Base-by-base conservation (phyloP, 2,888 invertebrate species). In the Tinea pellionella region DNA sequence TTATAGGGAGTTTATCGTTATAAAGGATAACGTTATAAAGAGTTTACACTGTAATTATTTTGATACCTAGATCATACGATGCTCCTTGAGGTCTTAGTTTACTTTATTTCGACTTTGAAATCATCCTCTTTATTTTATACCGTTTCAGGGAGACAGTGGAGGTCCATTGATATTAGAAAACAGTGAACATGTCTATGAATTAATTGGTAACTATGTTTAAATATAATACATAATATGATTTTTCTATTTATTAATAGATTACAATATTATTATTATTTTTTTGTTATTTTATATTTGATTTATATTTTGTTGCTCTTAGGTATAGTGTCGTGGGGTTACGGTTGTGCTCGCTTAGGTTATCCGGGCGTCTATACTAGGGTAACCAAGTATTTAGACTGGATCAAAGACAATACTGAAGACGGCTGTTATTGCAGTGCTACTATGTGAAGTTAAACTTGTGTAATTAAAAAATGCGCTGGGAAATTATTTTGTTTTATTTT, bases 291-390 rank as follows among this genome's bases (percentile, higher is more conserved):
- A n/a, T n/a, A n/a, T n/a, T n/a, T n/a, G n/a, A n/a, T n/a, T n/a
- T n/a, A n/a, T n/a, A n/a, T n/a, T n/a, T n/a, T n/a, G n/a, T n/a
- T n/a, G n/a, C n/a, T n/a, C n/a, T n/a, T 72, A 92, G 92, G 93
- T 19, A 88, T 96, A 13, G 95, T 96, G 0, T 95, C 95, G 0
- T 96, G 95, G 95, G 96, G 96, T 3, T 94, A 94, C 69, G 96
- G 96, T 29, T 96, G 96, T 71, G 95, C 95, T 0, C 89, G 95
- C 63, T 92, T 92, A 61, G 94, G 94, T 11, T 95, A 93, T 74
- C 95, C 95, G 0, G 96, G 96, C 3, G 94, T 96, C 0, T 96
- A 95, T 72, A 94, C 95, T 1, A 88, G 95, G 68, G 91, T 95
- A 9, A 94, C 93, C 0, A 90, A 92, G 69, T 96, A 94, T 74